These are phyloP conservation scores for Bungarus multicinctus DNA, from an alignment of 2,113 vertebrate species.

Conservation along the genomic window DNA sequence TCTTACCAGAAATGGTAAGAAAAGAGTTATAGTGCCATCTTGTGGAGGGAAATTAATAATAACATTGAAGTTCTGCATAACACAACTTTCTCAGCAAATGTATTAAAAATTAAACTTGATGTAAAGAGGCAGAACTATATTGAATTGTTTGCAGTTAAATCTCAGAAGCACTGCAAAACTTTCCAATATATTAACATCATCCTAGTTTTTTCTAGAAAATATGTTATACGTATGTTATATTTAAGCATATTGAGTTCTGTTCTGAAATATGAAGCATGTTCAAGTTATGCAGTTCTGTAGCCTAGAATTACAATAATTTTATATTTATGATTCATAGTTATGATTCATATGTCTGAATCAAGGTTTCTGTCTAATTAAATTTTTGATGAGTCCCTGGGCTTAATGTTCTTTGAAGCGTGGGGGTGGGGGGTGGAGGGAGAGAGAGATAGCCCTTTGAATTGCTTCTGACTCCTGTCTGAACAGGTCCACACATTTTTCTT, in stretches of 20 bases:
- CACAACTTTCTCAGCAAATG: neutral
- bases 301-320: neutral
- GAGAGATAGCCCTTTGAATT: no score
- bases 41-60: conserved; percentile 36
- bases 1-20: no score
- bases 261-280: neutral
- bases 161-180: neutral
- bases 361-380: no score
- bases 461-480: no score
- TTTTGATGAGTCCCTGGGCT: no score
- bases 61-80: neutral
- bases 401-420: no score
- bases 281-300: neutral
- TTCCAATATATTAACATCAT: neutral
- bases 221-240: neutral
- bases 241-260: neutral
- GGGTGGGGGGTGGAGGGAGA: no score
- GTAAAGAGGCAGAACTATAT: neutral
- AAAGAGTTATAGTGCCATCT: conserved; percentile 56
- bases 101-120: neutral
- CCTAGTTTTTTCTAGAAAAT: neutral
- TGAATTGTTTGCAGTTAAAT: neutral
- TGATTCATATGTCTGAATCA: no score
- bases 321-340: no score
- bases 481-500: no score